phyloP scores from a whole-genome alignment of 2,888 invertebrate species.

The Poecilus cupreus region DNA sequence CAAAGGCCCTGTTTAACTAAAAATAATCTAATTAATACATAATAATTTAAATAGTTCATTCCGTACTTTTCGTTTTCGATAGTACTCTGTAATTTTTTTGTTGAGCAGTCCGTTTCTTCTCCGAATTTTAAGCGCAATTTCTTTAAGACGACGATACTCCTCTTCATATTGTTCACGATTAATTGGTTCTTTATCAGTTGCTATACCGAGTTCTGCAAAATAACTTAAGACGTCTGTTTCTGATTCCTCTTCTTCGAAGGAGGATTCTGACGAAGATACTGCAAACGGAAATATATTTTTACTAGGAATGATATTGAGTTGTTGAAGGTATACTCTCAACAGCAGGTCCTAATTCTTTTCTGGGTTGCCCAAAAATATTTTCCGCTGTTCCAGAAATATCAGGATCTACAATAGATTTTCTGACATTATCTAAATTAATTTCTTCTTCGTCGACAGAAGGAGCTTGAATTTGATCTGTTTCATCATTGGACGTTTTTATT shows the following conservation, averaged over 20 bases:
- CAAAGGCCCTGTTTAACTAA: constrained; percentile 34
- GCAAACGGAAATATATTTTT: too few relatives aligned
- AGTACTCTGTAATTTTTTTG: constrained; percentile 41
- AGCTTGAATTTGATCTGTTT: background rate
- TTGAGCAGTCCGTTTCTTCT: constrained; percentile 35
- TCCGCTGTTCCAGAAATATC: background rate
- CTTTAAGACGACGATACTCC: background rate
- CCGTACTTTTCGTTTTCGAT: constrained; percentile 31
- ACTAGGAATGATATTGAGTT: background rate
- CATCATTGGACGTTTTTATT: background rate
- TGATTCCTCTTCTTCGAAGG: background rate
- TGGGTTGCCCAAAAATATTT: constrained; percentile 27
- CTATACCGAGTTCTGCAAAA: background rate
- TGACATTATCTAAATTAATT: background rate
- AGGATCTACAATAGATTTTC: background rate
- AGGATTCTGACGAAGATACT: background rate
- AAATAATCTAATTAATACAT: background rate
- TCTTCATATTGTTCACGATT: constrained; percentile 18
- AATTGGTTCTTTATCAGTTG: constrained; percentile 7
- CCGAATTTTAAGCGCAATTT: background rate
- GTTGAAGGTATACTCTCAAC: background rate
- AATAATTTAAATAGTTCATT: background rate
- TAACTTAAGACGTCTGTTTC: background rate
- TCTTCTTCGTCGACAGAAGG: background rate
- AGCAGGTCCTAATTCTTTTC: background rate